phyloP scores from a whole-genome alignment of 2,888 invertebrate species.

The Xestia ashworthii region DNA sequence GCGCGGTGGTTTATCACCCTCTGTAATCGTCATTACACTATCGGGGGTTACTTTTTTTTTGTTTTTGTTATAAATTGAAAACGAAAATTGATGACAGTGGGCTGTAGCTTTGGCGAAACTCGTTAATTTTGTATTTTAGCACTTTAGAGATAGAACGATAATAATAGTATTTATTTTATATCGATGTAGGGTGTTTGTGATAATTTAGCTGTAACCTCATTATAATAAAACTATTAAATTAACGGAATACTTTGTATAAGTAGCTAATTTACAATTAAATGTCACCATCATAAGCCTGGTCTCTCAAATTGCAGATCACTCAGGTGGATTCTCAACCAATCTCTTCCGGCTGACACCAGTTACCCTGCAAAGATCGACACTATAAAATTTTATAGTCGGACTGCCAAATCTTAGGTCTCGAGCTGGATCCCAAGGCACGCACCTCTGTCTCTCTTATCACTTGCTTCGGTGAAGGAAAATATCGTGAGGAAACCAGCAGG shows the following conservation, averaged over 20 bases:
- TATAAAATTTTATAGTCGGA: not conserved
- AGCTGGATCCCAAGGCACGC: no score
- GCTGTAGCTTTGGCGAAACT: conserved; percentile 53
- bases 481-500: no score
- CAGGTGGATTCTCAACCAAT: not conserved
- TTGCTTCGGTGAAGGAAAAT: no score
- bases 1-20: conserved; percentile 83
- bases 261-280: not conserved
- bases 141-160: conserved; percentile 4
- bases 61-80: conserved; percentile 71
- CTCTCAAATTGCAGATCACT: not conserved
- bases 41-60: conserved; percentile 67
- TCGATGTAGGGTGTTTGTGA: not conserved
- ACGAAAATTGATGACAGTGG: conserved; percentile 61
- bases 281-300: not conserved
- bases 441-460: no score
- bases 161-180: conserved; percentile 18
- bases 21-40: conserved; percentile 85
- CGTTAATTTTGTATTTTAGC: conserved; percentile 59
- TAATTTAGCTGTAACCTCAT: not conserved
- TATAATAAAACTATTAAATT: not conserved
- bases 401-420: no score
- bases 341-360: not conserved
- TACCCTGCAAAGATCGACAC: not conserved
- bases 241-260: no score